A percentile compares a stretch with the other conserved stretches of the same genome.
phyloP scores from a whole-genome alignment of 2,888 invertebrate genomes.

The Parapristionchus giblindavisi region DNA sequence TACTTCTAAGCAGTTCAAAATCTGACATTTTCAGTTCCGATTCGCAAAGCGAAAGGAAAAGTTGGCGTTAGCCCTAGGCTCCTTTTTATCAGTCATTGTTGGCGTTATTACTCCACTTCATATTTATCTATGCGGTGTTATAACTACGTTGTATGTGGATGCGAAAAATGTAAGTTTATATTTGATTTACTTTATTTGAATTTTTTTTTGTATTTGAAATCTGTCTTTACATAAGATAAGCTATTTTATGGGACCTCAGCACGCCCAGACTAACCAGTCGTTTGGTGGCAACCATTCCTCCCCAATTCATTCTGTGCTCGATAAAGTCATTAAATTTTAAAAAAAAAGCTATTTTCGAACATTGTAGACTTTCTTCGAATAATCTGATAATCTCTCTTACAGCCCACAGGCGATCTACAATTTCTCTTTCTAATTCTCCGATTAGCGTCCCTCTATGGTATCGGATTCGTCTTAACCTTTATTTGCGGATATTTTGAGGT shows the following conservation, averaged over 20 bases:
- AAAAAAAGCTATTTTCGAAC: no score
- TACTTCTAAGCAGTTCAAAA: no score
- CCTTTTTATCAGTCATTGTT: not conserved
- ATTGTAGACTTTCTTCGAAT: no score
- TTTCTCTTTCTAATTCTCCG: slow-evolving; percentile 16
- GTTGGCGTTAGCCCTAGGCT: not conserved
- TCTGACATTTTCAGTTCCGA: slow-evolving; percentile 14
- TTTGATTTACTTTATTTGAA: no score
- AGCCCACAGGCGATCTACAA: slow-evolving; percentile 16
- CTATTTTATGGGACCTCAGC: no score
- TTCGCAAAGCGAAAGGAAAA: not conserved
- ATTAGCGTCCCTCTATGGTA: slow-evolving; percentile 12
- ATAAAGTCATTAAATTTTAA: no score
- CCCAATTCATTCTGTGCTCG: no score
- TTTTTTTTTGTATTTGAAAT: no score
- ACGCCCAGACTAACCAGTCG: no score
- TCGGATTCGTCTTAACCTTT: slow-evolving; percentile 1
- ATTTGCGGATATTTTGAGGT: slow-evolving; percentile 7
- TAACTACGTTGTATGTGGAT: not conserved
- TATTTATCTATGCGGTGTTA: not conserved
- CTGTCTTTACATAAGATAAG: no score
- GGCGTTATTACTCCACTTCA: not conserved
- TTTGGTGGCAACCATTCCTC: no score
- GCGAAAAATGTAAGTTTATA: not conserved
- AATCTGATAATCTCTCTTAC: no score